Evolutionary conservation across 2,888 invertebrate genomes (phyloP).

Genomic region (Noctua fimbriata): DNA sequence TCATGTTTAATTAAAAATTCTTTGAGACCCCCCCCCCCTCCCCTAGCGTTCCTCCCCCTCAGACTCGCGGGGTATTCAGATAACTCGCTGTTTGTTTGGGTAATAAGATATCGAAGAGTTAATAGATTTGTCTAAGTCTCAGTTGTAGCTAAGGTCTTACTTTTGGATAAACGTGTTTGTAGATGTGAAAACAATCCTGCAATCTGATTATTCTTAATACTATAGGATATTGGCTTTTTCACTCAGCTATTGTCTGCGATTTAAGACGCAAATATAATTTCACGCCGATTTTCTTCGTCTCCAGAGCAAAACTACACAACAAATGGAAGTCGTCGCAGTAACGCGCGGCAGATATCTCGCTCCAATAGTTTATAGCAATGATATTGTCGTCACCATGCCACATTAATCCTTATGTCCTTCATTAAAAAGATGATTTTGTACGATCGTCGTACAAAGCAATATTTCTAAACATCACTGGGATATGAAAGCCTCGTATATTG

Average conservation of each 20-base stretch:
- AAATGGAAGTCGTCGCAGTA: neutral
- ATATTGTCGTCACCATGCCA: constrained; percentile 1
- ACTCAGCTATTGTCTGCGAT: neutral
- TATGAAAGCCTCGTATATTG: constrained; percentile 16
- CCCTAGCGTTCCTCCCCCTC: neutral
- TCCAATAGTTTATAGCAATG: constrained; percentile 6
- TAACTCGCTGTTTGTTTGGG: constrained; percentile 39
- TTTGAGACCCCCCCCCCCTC: constrained; percentile 7
- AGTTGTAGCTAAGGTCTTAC: neutral
- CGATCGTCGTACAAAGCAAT: neutral
- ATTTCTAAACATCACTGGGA: neutral
- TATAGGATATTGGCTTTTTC: neutral
- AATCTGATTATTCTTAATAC: neutral
- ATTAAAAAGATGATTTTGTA: neutral
- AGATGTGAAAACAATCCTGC: neutral
- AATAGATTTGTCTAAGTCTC: constrained; percentile 21
- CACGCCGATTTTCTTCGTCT: constrained; percentile 18
- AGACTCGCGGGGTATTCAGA: constrained; percentile 3
- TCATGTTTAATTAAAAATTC: constrained; percentile 65
- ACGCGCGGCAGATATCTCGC: neutral
- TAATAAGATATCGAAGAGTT: constrained; percentile 22
- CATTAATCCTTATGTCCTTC: neutral
- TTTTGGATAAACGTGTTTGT: constrained; percentile 8
- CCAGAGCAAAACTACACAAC: neutral
- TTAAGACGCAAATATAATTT: constrained; percentile 14